These are phyloP conservation scores for Propsilocerus akamusi DNA, from an alignment of 1,140 invertebrate genomes.

Conservation along the genomic window DNA sequence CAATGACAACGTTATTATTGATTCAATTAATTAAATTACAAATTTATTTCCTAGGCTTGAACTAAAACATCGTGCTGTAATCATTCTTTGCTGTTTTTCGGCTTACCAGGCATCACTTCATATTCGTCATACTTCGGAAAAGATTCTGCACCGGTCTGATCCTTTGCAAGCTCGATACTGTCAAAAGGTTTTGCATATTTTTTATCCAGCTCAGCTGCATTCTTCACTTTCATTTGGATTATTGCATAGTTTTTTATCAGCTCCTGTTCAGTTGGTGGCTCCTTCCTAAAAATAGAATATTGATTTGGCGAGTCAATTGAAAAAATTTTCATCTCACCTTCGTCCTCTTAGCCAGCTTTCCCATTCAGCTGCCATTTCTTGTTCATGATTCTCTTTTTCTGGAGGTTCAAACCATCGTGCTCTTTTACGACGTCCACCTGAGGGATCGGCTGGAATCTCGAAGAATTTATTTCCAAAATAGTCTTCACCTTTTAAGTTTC, in stretches of 20 bases:
- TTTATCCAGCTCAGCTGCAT: constrained; percentile 46
- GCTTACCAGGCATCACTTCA: constrained; percentile 21
- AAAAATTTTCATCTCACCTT: constrained; percentile 22
- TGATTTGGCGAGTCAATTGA: neutral
- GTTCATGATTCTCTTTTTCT: constrained; percentile 35
- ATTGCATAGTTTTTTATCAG: constrained; percentile 44
- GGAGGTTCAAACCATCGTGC: constrained; percentile 51
- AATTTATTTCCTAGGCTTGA: too few species aligned
- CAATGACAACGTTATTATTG: too few species aligned
- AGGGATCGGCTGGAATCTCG: constrained; percentile 44
- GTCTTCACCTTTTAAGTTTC: constrained; percentile 44
- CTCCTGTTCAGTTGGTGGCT: constrained; percentile 54
- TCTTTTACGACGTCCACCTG: constrained; percentile 33
- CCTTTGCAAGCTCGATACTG: neutral
- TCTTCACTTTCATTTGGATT: constrained; percentile 47
- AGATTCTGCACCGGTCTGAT: constrained; percentile 14
- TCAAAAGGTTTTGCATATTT: constrained; percentile 21
- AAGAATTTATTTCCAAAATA: constrained; percentile 65
- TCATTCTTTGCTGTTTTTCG: too few species aligned
- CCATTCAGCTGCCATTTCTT: constrained; percentile 65
- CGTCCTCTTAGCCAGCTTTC: constrained; percentile 60
- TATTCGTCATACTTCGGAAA: constrained; percentile 23
- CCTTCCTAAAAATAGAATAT: constrained; percentile 20
- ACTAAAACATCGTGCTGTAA: too few species aligned
- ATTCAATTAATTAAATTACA: too few species aligned